Conservation (phyloP, 2,797 vertebrate species). For the Eulemur mongoz region DNA sequence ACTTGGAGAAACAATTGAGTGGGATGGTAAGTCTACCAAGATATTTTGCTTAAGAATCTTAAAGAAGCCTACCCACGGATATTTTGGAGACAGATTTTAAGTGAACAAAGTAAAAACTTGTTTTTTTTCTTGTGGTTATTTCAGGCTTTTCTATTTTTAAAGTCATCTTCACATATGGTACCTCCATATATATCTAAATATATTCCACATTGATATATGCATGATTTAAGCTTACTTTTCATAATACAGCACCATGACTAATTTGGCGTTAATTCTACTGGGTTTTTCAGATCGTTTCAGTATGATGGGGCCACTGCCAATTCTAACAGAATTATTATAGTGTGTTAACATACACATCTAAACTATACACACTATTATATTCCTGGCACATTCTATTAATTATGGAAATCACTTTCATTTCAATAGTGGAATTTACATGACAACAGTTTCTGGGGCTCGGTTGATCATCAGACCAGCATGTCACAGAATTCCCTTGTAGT, state of each 20-base stretch:
- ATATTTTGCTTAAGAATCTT: constrained; percentile 51
- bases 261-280: constrained; percentile 22
- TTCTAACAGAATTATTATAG: constrained; percentile 34
- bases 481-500: constrained; percentile 54
- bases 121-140: constrained; percentile 54
- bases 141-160: constrained; percentile 66
- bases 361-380: background rate
- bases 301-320: constrained; percentile 36
- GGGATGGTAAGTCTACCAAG: constrained; percentile 57
- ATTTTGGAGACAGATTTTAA: constrained; percentile 62
- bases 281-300: constrained; percentile 40
- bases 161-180: constrained; percentile 70
- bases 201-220: constrained; percentile 34
- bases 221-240: constrained; percentile 53
- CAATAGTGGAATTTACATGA: constrained; percentile 56
- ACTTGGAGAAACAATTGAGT: constrained; percentile 51
- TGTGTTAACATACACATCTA: constrained; percentile 35
- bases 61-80: constrained; percentile 53
- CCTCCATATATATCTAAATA: constrained; percentile 45
- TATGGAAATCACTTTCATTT: constrained; percentile 59
- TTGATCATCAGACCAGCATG: constrained; percentile 53
- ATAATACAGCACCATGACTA: constrained; percentile 35
- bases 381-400: constrained; percentile 69
- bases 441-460: constrained; percentile 59
- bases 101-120: constrained; percentile 60